These are phyloP conservation scores for Papilio demoleus DNA, from an alignment of 2,888 invertebrate genomes.

Conservation along the genomic window DNA sequence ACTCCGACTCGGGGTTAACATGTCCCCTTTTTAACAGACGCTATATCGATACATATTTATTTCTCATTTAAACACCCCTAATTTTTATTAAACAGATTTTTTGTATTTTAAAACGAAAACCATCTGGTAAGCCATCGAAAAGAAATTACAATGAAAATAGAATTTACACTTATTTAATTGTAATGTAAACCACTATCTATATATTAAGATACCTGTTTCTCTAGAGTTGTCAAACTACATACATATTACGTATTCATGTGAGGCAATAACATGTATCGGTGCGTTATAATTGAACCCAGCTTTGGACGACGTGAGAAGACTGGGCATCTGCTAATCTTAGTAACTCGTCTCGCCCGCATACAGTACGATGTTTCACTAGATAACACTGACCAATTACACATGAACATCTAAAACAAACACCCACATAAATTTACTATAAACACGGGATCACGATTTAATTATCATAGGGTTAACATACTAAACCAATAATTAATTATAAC, in stretches of 20 bases:
- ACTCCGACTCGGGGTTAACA: conserved; percentile 37
- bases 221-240: conserved; percentile 2
- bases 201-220: not conserved
- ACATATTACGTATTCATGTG: conserved; percentile 62
- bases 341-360: conserved; percentile 57
- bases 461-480: not conserved
- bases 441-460: not conserved
- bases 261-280: conserved; percentile 61
- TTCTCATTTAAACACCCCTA: conserved; percentile 25
- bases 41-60: conserved; percentile 25
- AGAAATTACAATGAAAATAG: not conserved
- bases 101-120: not conserved
- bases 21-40: conserved; percentile 26
- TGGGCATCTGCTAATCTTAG: conserved; percentile 72
- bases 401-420: conserved; percentile 39
- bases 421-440: conserved; percentile 26
- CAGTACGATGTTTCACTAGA: conserved; percentile 80
- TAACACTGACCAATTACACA: conserved; percentile 76
- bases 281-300: conserved; percentile 73
- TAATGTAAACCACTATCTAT: not conserved
- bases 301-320: conserved; percentile 78
- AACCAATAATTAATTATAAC: too few species aligned
- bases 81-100: conserved; percentile 40
- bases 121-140: not conserved
- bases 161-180: not conserved